phyloP scores from a whole-genome alignment of 2,113 vertebrate species.

The Thinocorus orbignyianus region DNA sequence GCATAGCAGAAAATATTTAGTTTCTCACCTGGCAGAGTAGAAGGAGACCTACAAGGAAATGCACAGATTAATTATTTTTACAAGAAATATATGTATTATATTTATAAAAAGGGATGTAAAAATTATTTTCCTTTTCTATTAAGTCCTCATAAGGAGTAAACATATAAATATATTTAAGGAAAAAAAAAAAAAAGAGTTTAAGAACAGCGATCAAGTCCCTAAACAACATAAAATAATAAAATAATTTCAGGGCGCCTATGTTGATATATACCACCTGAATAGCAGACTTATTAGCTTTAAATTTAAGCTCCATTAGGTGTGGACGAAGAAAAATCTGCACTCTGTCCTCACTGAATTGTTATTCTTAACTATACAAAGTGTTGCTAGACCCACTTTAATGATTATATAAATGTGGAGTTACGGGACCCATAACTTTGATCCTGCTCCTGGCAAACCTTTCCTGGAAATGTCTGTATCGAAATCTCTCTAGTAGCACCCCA shows the following conservation, averaged over 20 bases:
- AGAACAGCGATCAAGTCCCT: background rate
- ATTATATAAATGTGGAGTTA: background rate
- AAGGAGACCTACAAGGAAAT: background rate
- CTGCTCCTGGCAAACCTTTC: background rate
- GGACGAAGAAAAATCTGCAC: background rate
- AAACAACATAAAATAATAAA: background rate
- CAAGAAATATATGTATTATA: background rate
- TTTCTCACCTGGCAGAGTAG: background rate
- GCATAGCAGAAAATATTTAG: background rate
- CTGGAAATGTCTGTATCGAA: background rate
- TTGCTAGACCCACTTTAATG: background rate
- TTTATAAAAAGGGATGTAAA: background rate
- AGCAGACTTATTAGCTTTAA: background rate
- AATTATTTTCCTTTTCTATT: background rate
- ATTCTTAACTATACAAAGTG: background rate
- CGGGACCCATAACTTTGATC: background rate
- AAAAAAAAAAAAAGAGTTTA: background rate
- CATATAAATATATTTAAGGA: background rate
- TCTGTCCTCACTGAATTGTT: background rate
- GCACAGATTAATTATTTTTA: background rate
- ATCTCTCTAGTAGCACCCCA: accelerated
- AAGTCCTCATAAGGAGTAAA: background rate
- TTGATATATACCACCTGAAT: background rate
- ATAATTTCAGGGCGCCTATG: background rate
- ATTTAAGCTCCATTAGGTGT: accelerated